phyloP scores from a whole-genome alignment of 1,140 invertebrate genomes.

The Penaeus indicus region DNA sequence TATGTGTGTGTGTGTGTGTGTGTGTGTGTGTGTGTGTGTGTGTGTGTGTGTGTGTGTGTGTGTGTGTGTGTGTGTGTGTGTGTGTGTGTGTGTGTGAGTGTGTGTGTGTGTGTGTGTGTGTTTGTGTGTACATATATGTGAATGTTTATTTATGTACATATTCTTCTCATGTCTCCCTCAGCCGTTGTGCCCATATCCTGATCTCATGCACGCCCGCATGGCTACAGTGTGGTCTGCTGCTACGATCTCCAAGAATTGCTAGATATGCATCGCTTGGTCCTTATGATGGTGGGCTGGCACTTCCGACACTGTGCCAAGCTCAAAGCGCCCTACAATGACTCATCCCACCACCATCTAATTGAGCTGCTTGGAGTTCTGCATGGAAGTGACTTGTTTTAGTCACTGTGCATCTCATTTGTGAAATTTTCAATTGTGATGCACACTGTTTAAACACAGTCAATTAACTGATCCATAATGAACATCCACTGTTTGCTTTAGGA shows the following conservation, averaged over 20 bases:
- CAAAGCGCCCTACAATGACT: too few relatives aligned
- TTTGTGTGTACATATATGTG: not conserved
- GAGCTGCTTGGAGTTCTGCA: too few relatives aligned
- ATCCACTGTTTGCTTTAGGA: too few relatives aligned
- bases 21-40: constrained; percentile 7
- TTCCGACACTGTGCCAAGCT: too few relatives aligned
- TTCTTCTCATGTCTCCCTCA: not conserved
- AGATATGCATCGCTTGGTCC: not conserved
- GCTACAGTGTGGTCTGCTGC: constrained; percentile 61
- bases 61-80: not conserved
- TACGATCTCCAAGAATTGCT: constrained; percentile 16
- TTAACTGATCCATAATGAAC: too few relatives aligned
- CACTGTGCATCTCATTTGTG: too few relatives aligned
- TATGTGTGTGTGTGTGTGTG: constrained; percentile 7
- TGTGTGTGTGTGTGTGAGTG: not conserved
- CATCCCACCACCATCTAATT: too few relatives aligned
- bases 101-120: not conserved
- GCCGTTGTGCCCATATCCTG: not conserved
- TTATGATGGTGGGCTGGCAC: too few relatives aligned
- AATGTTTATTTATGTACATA: too few relatives aligned
- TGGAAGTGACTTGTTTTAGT: too few relatives aligned
- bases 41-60: not conserved
- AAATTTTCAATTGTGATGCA: too few relatives aligned
- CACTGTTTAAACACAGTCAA: too few relatives aligned
- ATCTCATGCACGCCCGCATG: constrained; percentile 30